Percentiles rank a stretch among this genome's conserved stretches.
These are phyloP conservation scores for Musca domestica DNA, from an alignment of 1,140 invertebrate genomes.

Conservation along the genomic window DNA sequence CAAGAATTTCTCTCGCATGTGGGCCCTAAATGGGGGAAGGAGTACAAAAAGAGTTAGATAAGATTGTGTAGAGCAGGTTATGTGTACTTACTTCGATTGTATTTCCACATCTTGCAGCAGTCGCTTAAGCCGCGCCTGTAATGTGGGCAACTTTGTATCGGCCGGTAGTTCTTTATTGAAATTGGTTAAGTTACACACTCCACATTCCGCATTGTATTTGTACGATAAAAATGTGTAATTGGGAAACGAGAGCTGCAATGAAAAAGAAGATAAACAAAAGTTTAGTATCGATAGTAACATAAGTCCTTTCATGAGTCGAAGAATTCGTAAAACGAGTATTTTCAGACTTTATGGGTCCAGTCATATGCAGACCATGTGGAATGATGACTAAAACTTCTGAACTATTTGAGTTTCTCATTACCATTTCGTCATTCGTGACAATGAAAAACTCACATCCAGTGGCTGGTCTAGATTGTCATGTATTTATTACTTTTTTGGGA, in stretches of 20 bases:
- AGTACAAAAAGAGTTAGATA: constrained; percentile 21
- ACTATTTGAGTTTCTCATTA: too few species aligned
- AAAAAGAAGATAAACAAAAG: constrained; percentile 13
- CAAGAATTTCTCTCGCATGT: constrained; percentile 98
- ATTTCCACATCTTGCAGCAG: constrained; percentile 91
- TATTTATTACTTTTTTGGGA: too few species aligned
- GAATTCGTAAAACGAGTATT: too few species aligned
- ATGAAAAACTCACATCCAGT: too few species aligned
- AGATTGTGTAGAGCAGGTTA: background rate
- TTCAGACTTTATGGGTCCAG: too few species aligned
- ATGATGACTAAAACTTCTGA: too few species aligned
- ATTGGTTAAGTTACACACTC: constrained; percentile 74
- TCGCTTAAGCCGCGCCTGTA: constrained; percentile 71
- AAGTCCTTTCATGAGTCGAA: too few species aligned
- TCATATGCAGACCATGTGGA: too few species aligned
- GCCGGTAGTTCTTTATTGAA: constrained; percentile 63
- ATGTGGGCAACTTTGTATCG: constrained; percentile 64
- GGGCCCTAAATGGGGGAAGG: constrained; percentile 68
- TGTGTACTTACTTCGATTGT: constrained; percentile 74
- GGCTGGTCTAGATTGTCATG: too few species aligned
- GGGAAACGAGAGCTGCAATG: constrained; percentile 77
- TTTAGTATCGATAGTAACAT: too few species aligned
- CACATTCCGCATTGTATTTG: constrained; percentile 66
- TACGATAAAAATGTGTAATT: constrained; percentile 89
- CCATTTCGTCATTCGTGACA: too few species aligned